phyloP scores from a whole-genome alignment of 1,140 invertebrate genomes.

The Solenopsis fugax region DNA sequence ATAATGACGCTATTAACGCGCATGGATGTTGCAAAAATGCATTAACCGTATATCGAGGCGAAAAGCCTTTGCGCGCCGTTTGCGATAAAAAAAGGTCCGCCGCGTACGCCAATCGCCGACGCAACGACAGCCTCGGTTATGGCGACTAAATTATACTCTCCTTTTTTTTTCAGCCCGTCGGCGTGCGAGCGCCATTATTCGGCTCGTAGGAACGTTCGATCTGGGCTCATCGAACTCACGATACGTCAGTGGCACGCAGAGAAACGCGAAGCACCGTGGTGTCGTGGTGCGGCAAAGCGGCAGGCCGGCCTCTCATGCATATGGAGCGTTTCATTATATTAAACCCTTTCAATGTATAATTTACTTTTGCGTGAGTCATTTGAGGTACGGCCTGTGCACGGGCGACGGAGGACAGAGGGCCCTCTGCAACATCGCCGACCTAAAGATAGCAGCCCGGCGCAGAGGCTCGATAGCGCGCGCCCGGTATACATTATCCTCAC shows the following conservation, averaged over 20 bases:
- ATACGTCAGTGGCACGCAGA: constrained; percentile 82
- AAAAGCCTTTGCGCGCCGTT: constrained; percentile 67
- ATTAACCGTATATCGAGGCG: constrained; percentile 63
- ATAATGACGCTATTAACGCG: constrained; percentile 65
- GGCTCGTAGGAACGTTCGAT: constrained; percentile 75
- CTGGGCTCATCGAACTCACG: constrained; percentile 79
- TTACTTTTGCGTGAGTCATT: constrained; percentile 90
- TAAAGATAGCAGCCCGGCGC: constrained; percentile 76
- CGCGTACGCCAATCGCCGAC: constrained; percentile 68
- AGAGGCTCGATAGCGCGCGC: constrained; percentile 67
- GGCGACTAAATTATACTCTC: constrained; percentile 71
- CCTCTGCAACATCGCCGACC: constrained; percentile 75
- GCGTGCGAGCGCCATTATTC: constrained; percentile 73
- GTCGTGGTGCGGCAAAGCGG: constrained; percentile 81
- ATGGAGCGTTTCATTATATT: constrained; percentile 90
- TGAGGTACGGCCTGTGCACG: constrained; percentile 82
- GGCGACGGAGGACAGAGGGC: constrained; percentile 65
- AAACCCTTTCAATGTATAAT: constrained; percentile 90
- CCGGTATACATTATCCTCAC: constrained; percentile 83
- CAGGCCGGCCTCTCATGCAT: constrained; percentile 87
- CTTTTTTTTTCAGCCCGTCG: constrained; percentile 59
- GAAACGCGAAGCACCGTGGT: constrained; percentile 80
- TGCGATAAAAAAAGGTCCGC: constrained; percentile 63
- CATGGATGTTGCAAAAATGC: constrained; percentile 65
- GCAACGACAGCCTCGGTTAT: constrained; percentile 72